These are phyloP conservation scores for Leucoraja erinaceus DNA, from an alignment of 2,113 vertebrate genomes.

Conservation along the genomic window DNA sequence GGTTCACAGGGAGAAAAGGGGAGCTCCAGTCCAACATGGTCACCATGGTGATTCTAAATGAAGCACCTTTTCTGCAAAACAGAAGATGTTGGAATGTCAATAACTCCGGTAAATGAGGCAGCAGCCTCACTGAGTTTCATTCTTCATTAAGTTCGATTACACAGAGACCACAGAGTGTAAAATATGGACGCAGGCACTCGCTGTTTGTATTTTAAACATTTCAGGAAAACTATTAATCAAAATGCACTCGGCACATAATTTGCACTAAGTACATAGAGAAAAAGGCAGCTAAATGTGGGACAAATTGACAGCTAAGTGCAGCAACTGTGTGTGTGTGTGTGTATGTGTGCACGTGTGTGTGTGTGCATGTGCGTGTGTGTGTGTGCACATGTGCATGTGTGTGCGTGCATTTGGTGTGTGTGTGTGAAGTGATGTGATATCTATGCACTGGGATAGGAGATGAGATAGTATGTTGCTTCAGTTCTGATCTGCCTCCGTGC, in stretches of 20 bases:
- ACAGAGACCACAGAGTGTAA: neutral
- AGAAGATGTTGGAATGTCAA: slow-evolving; percentile 30
- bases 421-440: neutral
- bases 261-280: neutral
- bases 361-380: too few species aligned
- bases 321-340: neutral
- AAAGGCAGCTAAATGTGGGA: neutral
- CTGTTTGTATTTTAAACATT: slow-evolving; percentile 3
- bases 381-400: too few species aligned
- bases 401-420: too few species aligned
- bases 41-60: slow-evolving; percentile 15
- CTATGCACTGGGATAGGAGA: neutral
- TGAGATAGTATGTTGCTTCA: neutral
- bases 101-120: neutral
- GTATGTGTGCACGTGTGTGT: too few species aligned
- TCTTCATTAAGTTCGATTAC: slow-evolving; percentile 15
- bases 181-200: neutral
- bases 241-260: neutral
- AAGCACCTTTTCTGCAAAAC: slow-evolving; percentile 24
- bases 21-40: neutral
- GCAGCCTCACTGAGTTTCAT: neutral
- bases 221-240: slow-evolving; percentile 16
- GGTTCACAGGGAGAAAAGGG: neutral
- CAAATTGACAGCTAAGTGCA: neutral
- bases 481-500: slow-evolving; percentile 16